Base-by-base conservation (phyloP, 2,113 vertebrate species). In the Nicator chloris region DNA sequence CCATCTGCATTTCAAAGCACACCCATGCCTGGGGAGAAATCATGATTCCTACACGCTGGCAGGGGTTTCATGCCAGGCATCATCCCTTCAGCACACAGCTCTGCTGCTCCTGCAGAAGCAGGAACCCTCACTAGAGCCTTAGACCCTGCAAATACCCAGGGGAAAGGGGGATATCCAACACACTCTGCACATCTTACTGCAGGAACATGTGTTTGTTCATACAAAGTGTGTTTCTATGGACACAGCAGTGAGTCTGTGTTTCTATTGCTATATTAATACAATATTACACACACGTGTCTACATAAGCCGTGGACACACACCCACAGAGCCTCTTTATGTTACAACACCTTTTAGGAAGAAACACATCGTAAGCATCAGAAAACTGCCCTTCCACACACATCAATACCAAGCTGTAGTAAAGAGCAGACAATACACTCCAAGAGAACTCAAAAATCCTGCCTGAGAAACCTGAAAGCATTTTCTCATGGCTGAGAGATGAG, bases 271-370 rank as follows among this genome's bases (percentile, higher is more conserved):
- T 7, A 31, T 77, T 53, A 44, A 30, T 9, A 17, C 7, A 56
- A 4, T 10, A 51, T 42, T 21, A 17, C 50, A 9, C 14, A 21
- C 10, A 15, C 7, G 7, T 6, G 4, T 11, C 24, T 33, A 1
- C 7, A 12, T 13, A 39, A 45, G 35, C 13, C n/a, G 51, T 9
- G 8, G 30, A 5, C 19, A 19, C 7, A 59, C 22, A 19, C 21
- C 12, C 4, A 53, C 30, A 42, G 6, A 24, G 9, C 3, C 5
- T 49, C 37, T 42, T 35, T 33, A 0, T 10, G 5, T 17, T 54
- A 28, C 2, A 40, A 5, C 8, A 30, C 20, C 8, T 4, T 44
- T 33, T 7, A 16, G 13, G 15, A 33, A 56, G 11, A 6, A 28
- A 11, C 7, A 37, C 2, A 9, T 0, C 15, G 4, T 13, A 80